Percentiles rank a stretch among this genome's conserved stretches.
phyloP scores from a whole-genome alignment of 1,140 invertebrate species.

The Bombyx mandarina region DNA sequence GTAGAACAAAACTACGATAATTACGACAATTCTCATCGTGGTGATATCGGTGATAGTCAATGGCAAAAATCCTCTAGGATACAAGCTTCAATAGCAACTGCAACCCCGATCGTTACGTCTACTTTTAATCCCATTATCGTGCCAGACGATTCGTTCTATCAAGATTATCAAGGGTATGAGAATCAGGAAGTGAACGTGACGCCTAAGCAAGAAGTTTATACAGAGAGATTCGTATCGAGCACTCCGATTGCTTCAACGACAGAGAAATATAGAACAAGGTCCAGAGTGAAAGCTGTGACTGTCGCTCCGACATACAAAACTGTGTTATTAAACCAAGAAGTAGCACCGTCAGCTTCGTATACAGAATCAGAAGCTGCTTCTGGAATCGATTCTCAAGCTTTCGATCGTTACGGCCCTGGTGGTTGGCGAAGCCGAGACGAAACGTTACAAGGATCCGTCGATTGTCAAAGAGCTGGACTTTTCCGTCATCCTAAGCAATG shows the following conservation, averaged over 20 bases:
- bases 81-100: conserved; percentile 22
- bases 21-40: conserved; percentile 43
- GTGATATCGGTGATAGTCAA: conserved; percentile 41
- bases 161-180: conserved; percentile 51
- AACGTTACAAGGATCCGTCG: conserved; percentile 73
- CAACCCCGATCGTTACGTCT: conserved; percentile 42
- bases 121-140: conserved; percentile 69
- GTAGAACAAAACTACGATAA: conserved; percentile 36
- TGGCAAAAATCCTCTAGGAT: conserved; percentile 28
- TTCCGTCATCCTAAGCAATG: conserved; percentile 87
- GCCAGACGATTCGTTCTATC: conserved; percentile 59
- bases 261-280: conserved; percentile 43
- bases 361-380: conserved; percentile 21
- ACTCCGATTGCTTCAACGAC: conserved; percentile 40
- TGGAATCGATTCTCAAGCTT: conserved; percentile 41
- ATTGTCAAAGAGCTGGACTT: conserved; percentile 83
- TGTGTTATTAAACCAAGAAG: conserved; percentile 50
- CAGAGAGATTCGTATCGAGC: conserved; percentile 37
- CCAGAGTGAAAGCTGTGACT: conserved; percentile 50
- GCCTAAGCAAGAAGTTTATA: conserved; percentile 28
- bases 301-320: conserved; percentile 64
- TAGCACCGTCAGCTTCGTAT: conserved; percentile 19
- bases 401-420: conserved; percentile 72
- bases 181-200: conserved; percentile 35
- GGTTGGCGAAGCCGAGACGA: conserved; percentile 71